Evolutionary conservation across 2,113 vertebrate species (phyloP).

Genomic region (Mungos mungo): DNA sequence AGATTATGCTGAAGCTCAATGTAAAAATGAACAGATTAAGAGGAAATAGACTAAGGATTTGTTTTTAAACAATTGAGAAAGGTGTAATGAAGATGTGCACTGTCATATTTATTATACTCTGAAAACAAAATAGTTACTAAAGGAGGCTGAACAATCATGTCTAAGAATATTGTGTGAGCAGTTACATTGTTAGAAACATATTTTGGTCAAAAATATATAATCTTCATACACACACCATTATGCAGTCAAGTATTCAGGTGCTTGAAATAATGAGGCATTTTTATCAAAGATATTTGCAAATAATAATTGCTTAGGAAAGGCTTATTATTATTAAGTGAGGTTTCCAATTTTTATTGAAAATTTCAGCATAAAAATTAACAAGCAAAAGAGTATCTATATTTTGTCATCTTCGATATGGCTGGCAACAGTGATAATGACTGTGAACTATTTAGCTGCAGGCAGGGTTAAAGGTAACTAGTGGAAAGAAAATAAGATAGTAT

Average conservation of each 20-base stretch:
- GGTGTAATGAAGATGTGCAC: background rate
- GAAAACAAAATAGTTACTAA: background rate
- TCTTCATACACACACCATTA: background rate
- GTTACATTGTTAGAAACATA: background rate
- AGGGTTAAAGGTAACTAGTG: background rate
- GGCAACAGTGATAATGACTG: background rate
- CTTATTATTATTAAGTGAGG: background rate
- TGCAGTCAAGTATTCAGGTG: background rate
- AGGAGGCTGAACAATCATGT: background rate
- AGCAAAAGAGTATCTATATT: background rate
- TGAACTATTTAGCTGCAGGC: background rate
- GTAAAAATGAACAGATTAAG: background rate
- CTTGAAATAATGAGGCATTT: background rate
- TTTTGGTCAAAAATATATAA: background rate
- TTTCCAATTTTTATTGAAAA: conserved; percentile 3
- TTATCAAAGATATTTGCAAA: background rate
- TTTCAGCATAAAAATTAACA: background rate
- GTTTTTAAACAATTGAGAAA: background rate
- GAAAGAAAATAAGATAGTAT: background rate
- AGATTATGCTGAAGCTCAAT: background rate
- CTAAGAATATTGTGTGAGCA: background rate
- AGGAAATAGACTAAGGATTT: background rate
- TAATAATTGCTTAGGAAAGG: background rate
- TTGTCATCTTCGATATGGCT: background rate
- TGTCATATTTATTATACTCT: background rate